A percentile compares a stretch with the other conserved stretches of the same genome.
phyloP scores from a whole-genome alignment of 2,113 vertebrate species.

The Acrocephalus kingi region DNA sequence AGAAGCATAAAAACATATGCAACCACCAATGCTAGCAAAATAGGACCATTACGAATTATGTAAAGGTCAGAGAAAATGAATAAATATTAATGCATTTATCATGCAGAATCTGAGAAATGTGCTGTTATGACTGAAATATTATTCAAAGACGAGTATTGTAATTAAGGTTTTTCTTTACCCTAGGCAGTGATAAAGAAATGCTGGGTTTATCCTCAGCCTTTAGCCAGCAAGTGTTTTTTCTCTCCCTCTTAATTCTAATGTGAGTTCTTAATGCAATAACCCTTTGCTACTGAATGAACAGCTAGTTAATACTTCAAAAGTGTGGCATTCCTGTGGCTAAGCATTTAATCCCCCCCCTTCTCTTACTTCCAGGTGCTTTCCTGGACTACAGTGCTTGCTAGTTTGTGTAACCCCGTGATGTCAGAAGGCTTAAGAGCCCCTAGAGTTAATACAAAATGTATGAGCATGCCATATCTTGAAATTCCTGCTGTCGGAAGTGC shows the following conservation, averaged over 20 bases:
- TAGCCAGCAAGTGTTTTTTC: slow-evolving; percentile 50
- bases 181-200: slow-evolving; percentile 68
- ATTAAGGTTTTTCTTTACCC: slow-evolving; percentile 76
- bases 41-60: slow-evolving; percentile 64
- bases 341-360: slow-evolving; percentile 12
- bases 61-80: slow-evolving; percentile 76
- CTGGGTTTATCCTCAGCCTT: slow-evolving; percentile 62
- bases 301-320: slow-evolving; percentile 65
- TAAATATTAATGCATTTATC: slow-evolving; percentile 78
- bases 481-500: slow-evolving; percentile 48
- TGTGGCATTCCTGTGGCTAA: slow-evolving; percentile 59
- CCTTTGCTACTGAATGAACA: slow-evolving; percentile 62
- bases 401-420: slow-evolving; percentile 52
- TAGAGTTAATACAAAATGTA: slow-evolving; percentile 54
- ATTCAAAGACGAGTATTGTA: slow-evolving; percentile 77
- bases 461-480: neutral
- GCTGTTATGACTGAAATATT: slow-evolving; percentile 77
- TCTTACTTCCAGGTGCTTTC: slow-evolving; percentile 45
- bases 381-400: neutral
- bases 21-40: slow-evolving; percentile 69
- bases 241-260: slow-evolving; percentile 32
- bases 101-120: slow-evolving; percentile 74
- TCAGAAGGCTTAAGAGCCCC: slow-evolving; percentile 53
- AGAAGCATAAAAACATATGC: slow-evolving; percentile 48
- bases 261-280: slow-evolving; percentile 66